A percentile compares a stretch with the other conserved stretches of the same genome.
phyloP scores from a whole-genome alignment of 2,113 vertebrate genomes.

The Danio rerio region GRCz12tu NC_133192.1:8088001-8088500 shows the following conservation, averaged over 20 bases:
- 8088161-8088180: conserved; percentile 87
- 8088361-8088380: conserved; percentile 88
- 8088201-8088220: conserved; percentile 82
- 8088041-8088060: no score
- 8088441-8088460: conserved; percentile 82
- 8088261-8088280: conserved; percentile 86
- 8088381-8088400: conserved; percentile 92
- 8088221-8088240: conserved; percentile 95
- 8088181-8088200: conserved; percentile 82
- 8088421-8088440: conserved; percentile 85
- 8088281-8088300: conserved; percentile 77
- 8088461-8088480: conserved; percentile 78
- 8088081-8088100: no score
- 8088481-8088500: conserved; percentile 45
- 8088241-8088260: conserved; percentile 79
- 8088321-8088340: conserved; percentile 95
- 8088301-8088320: conserved; percentile 88
- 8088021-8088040: no score
- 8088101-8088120: background rate
- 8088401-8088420: conserved; percentile 87
- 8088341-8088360: conserved; percentile 96
- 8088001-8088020: no score
- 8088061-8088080: no score
- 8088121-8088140: conserved; percentile 79
- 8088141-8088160: conserved; percentile 85